These are phyloP conservation scores for Chrysoperla carnea DNA, from an alignment of 1,140 invertebrate species.

Conservation along the genomic window DNA sequence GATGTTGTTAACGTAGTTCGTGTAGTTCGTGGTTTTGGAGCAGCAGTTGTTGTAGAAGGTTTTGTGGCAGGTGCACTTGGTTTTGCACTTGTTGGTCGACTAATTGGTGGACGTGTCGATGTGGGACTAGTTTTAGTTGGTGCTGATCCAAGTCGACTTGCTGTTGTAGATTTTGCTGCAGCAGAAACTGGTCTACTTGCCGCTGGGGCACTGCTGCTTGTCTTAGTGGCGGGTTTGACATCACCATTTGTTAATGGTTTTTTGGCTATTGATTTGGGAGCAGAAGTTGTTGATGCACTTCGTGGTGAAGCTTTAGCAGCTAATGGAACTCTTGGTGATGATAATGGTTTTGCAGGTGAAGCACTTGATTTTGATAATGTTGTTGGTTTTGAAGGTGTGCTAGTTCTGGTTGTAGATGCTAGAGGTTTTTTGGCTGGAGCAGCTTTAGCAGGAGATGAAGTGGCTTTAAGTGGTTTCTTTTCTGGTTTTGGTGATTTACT, in stretches of 20 bases:
- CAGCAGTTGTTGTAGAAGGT: slow-evolving; percentile 10
- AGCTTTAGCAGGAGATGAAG: slow-evolving; percentile 4
- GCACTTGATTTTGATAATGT: slow-evolving; percentile 5
- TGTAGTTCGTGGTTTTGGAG: slow-evolving; percentile 14
- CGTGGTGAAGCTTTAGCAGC: slow-evolving; percentile 5
- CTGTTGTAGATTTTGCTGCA: slow-evolving; percentile 3
- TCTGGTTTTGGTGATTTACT: slow-evolving; percentile 12
- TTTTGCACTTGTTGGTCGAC: slow-evolving; percentile 12
- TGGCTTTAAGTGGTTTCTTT: slow-evolving; percentile 5
- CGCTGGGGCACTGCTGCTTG: slow-evolving; percentile 2
- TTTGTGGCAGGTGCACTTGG: slow-evolving; percentile 3
- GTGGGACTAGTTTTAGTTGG: slow-evolving; percentile 1
- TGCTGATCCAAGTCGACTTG: slow-evolving; percentile 1
- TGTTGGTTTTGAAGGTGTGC: slow-evolving; percentile 1
- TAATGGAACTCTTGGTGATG: slow-evolving; percentile 9
- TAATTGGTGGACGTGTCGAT: slow-evolving; percentile 4
- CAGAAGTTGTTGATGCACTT: too few species aligned
- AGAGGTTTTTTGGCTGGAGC: slow-evolving; percentile 8
- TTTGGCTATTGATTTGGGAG: slow-evolving; percentile 18
- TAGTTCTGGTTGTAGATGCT: slow-evolving; percentile 6
- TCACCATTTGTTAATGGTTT: slow-evolving; percentile 33
- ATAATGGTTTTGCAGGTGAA: slow-evolving; percentile 9
- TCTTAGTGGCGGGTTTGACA: slow-evolving; percentile 16
- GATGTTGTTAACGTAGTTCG: slow-evolving; percentile 8
- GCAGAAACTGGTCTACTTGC: slow-evolving; percentile 4